A percentile compares a stretch with the other conserved stretches of the same genome.
phyloP scores from a whole-genome alignment of 2,888 invertebrate genomes.

The Oscheius sp. region DNA sequence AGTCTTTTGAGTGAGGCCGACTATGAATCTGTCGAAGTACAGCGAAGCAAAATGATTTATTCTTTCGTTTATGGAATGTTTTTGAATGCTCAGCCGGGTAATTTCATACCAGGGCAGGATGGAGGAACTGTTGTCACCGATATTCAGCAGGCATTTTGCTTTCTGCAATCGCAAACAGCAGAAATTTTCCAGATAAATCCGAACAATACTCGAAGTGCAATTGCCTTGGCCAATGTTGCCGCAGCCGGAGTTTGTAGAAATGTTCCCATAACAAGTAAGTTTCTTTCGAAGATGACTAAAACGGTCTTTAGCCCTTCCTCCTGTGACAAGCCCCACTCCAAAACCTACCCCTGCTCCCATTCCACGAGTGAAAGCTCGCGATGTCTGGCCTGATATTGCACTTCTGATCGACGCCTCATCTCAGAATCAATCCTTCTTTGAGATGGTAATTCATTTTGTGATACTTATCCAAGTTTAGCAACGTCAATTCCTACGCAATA shows the following conservation, averaged over 20 bases:
- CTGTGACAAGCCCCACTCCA: slow-evolving; percentile 28
- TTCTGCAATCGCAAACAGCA: background rate
- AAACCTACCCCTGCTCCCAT: slow-evolving; percentile 44
- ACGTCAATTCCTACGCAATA: slow-evolving; percentile 40
- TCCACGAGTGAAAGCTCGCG: slow-evolving; percentile 47
- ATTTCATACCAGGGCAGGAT: slow-evolving; percentile 24
- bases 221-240: slow-evolving; percentile 19
- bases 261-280: slow-evolving; percentile 22
- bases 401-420: slow-evolving; percentile 47
- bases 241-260: slow-evolving; percentile 18
- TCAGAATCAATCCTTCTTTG: slow-evolving; percentile 9
- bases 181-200: slow-evolving; percentile 22
- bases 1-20: slow-evolving; percentile 21
- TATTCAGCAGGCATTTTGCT: background rate
- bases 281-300: background rate
- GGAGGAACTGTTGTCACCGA: slow-evolving; percentile 12
- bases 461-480: slow-evolving; percentile 20
- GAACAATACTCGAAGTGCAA: slow-evolving; percentile 9
- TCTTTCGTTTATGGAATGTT: slow-evolving; percentile 31
- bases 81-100: background rate
- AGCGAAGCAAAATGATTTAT: background rate
- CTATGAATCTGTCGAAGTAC: slow-evolving; percentile 8
- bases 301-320: slow-evolving; percentile 31
- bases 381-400: slow-evolving; percentile 53
- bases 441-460: background rate